Conservation (phyloP, 1,140 invertebrate genomes). For the Papilio aristodemus region DNA sequence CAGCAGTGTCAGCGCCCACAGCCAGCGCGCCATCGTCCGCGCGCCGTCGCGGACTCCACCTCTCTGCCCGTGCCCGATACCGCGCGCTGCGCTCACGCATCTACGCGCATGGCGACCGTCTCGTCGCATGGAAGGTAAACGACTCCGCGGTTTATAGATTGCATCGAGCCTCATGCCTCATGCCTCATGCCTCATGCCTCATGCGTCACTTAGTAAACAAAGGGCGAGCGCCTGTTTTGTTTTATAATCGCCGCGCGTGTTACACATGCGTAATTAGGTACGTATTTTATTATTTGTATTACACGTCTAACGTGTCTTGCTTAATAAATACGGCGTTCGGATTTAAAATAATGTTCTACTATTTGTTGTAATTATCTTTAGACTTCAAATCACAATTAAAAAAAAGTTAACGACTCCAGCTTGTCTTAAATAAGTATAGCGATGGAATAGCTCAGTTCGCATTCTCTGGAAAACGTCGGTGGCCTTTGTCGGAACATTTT, state of each 20-base stretch:
- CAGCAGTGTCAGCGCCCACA: slow-evolving; percentile 62
- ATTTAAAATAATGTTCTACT: background rate
- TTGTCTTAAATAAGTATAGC: slow-evolving; percentile 5
- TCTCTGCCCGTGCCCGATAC: slow-evolving; percentile 57
- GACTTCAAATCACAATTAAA: slow-evolving; percentile 19
- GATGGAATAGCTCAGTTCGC: slow-evolving; percentile 14
- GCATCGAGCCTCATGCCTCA: slow-evolving; percentile 58
- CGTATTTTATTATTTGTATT: slow-evolving; percentile 33
- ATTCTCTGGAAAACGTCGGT: slow-evolving; percentile 17
- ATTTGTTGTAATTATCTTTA: background rate
- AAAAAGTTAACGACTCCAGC: background rate
- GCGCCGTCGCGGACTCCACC: slow-evolving; percentile 66
- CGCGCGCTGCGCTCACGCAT: slow-evolving; percentile 68
- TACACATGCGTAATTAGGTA: slow-evolving; percentile 43
- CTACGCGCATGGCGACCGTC: slow-evolving; percentile 75
- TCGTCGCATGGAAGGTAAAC: slow-evolving; percentile 76
- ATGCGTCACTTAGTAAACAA: slow-evolving; percentile 76
- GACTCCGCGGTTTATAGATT: slow-evolving; percentile 72
- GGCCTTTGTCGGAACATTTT: slow-evolving; percentile 29
- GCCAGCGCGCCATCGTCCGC: slow-evolving; percentile 73
- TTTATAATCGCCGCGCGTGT: slow-evolving; percentile 57
- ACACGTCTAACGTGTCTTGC: slow-evolving; percentile 18
- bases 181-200: slow-evolving; percentile 72
- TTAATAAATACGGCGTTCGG: slow-evolving; percentile 17
- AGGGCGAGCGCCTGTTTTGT: slow-evolving; percentile 67